phyloP scores from a whole-genome alignment of 2,888 invertebrate species.

The Hedychridium roseum region DNA sequence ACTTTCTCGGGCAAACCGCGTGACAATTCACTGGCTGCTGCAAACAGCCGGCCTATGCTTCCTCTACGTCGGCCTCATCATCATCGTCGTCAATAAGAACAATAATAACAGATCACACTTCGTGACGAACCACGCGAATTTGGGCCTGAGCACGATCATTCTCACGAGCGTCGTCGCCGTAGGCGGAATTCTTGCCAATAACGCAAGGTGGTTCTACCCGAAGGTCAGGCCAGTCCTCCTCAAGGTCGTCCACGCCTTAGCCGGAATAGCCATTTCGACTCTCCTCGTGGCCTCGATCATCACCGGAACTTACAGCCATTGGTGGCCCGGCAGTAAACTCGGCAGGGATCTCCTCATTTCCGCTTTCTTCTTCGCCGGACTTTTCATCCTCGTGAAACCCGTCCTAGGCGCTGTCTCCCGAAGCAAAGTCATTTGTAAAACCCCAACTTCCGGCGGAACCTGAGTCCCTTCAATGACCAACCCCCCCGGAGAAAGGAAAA shows the following conservation, averaged over 20 bases:
- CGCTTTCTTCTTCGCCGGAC: constrained; percentile 48
- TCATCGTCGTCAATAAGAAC: constrained; percentile 50
- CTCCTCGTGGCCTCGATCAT: constrained; percentile 51
- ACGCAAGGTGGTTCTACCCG: constrained; percentile 54
- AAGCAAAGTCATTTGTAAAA: constrained; percentile 39
- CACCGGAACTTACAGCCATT: constrained; percentile 48
- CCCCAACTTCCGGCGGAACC: no score
- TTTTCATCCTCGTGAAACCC: constrained; percentile 52
- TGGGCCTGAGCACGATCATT: constrained; percentile 51
- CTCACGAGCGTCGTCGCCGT: constrained; percentile 34
- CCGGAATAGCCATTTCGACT: constrained; percentile 48
- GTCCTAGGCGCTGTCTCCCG: constrained; percentile 48
- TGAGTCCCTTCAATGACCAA: no score
- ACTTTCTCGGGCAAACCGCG: constrained; percentile 40
- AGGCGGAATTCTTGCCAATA: constrained; percentile 52
- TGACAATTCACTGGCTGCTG: constrained; percentile 56
- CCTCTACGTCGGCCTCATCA: constrained; percentile 45
- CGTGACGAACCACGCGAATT: constrained; percentile 43
- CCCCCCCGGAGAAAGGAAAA: no score
- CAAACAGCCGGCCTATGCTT: constrained; percentile 45
- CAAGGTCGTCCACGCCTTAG: constrained; percentile 52
- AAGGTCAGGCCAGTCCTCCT: constrained; percentile 47
- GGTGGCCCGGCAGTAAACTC: constrained; percentile 40
- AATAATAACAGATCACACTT: constrained; percentile 39
- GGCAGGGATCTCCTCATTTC: constrained; percentile 46